Evolutionary conservation across 37 sponge, comb jelly and placozoan genomes (phyloP), one percentile per base, ranked within the genome.

Genomic region (Cladorhizidae sp.): DNA sequence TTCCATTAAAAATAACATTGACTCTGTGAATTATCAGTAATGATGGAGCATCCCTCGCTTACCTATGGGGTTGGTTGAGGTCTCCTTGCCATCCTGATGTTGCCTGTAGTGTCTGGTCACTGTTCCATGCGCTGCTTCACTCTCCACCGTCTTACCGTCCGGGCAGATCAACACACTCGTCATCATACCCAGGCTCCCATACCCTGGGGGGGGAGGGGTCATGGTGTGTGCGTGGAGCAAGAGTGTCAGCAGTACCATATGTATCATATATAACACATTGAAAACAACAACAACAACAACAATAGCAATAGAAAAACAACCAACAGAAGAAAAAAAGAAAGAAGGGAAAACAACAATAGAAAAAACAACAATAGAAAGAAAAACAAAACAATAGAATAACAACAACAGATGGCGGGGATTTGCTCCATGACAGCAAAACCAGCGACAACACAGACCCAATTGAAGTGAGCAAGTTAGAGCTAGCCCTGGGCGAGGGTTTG

Each of bases 161-260:
- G 97, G 97, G 59, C 97, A 96, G 51, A 93, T 80, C 71, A 96
- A 79, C 71, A 96, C 97, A 86, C 97, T 96, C 1, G 97, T 96
- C 97, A 96, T 96, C 97, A 96, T 96, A 0, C 97, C 97, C 29
- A 96, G 90, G 35, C 89, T 88, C 21, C 97, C 97, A 56, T 90
- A 96, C 21, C 96, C 96, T 90, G 59, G 2, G 31, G 1, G 23
- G 28, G 55, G 42, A n/a, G n/a, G n/a, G n/a, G n/a, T n/a, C n/a
- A n/a, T n/a, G n/a, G n/a, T n/a, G n/a, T n/a, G n/a, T n/a, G n/a
- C n/a, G n/a, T n/a, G n/a, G n/a, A n/a, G n/a, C n/a, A n/a, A n/a
- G n/a, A n/a, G n/a, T n/a, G n/a, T n/a, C n/a, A n/a, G n/a, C n/a
- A n/a, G n/a, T n/a, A n/a, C n/a, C n/a, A n/a, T n/a, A n/a, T n/a